Evolutionary conservation across 2,888 invertebrate genomes (phyloP).

Genomic region (Bruchidius siliquastri): DNA sequence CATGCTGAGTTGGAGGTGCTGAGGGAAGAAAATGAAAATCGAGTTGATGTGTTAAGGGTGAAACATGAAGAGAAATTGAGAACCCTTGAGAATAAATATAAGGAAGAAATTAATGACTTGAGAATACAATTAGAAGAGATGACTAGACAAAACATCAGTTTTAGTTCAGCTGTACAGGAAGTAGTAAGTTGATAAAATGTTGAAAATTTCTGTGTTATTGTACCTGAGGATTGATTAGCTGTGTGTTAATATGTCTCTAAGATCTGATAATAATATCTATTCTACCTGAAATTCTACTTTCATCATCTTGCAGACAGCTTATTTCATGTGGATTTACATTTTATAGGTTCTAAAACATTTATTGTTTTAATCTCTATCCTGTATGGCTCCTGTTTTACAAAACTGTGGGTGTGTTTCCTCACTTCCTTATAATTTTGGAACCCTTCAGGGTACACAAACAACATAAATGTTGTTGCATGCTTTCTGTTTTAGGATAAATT

Average conservation of each 20-base stretch:
- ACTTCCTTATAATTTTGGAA: no score
- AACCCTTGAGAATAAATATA: constrained; percentile 50
- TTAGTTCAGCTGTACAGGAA: constrained; percentile 52
- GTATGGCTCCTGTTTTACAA: no score
- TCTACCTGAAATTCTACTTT: background rate
- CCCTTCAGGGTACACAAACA: no score
- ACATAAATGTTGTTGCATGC: no score
- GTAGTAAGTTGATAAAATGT: constrained; percentile 41
- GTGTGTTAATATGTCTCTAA: background rate
- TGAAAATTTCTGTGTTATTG: background rate
- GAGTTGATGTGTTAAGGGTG: constrained; percentile 47
- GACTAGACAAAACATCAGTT: constrained; percentile 36
- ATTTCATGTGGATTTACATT: background rate
- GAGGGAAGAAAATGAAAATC: constrained; percentile 40
- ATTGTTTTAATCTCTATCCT: no score
- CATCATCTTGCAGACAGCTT: background rate
- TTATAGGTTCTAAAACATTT: no score
- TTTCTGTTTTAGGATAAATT: no score
- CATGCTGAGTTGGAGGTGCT: constrained; percentile 42
- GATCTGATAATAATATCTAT: background rate
- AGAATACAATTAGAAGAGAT: constrained; percentile 36
- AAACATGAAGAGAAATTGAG: constrained; percentile 48
- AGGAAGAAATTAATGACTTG: constrained; percentile 48
- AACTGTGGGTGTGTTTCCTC: no score
- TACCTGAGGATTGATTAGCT: background rate